A percentile compares a stretch with the other conserved stretches of the same genome.
phyloP scores from a whole-genome alignment of 1,140 invertebrate species.

The Zaprionus capensis region DNA sequence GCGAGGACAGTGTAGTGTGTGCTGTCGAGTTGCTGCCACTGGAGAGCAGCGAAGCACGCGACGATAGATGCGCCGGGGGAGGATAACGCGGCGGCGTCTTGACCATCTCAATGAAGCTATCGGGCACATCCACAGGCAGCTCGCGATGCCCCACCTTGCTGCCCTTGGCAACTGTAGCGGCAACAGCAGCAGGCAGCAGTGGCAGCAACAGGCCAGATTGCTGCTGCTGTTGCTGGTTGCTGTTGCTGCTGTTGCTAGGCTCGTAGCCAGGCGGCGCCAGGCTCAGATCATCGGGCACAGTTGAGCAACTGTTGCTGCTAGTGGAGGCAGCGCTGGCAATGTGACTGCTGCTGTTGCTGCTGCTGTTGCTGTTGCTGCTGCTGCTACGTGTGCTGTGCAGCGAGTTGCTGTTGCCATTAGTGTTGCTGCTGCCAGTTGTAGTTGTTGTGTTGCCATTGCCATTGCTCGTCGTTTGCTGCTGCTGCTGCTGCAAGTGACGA shows the following conservation, averaged over 20 bases:
- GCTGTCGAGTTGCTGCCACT: slow-evolving; percentile 68
- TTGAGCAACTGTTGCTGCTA: slow-evolving; percentile 53
- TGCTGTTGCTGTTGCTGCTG: slow-evolving; percentile 54
- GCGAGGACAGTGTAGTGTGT: slow-evolving; percentile 73
- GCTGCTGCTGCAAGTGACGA: slow-evolving; percentile 65
- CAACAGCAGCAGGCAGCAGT: slow-evolving; percentile 26
- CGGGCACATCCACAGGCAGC: slow-evolving; percentile 90
- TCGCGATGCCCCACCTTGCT: slow-evolving; percentile 86
- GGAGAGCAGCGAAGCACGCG: slow-evolving; percentile 72
- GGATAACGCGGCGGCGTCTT: slow-evolving; percentile 91
- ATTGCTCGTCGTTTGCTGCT: slow-evolving; percentile 53
- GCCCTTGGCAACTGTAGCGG: background rate
- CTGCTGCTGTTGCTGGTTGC: slow-evolving; percentile 51
- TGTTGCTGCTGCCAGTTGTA: slow-evolving; percentile 50
- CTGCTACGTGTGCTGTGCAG: slow-evolving; percentile 50
- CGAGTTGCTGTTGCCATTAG: slow-evolving; percentile 50
- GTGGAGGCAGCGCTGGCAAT: slow-evolving; percentile 41
- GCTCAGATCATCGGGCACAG: slow-evolving; percentile 61
- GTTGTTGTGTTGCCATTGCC: slow-evolving; percentile 36
- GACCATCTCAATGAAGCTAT: slow-evolving; percentile 90
- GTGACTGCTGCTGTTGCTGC: slow-evolving; percentile 47
- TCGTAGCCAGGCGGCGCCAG: slow-evolving; percentile 65
- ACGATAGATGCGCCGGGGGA: slow-evolving; percentile 84
- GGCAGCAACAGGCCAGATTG: slow-evolving; percentile 28
- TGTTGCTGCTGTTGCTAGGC: slow-evolving; percentile 56